Evolutionary conservation across 2,888 invertebrate species (phyloP), one percentile per base, ranked within the genome.

Genomic region (Epirrhoe alternata): DNA sequence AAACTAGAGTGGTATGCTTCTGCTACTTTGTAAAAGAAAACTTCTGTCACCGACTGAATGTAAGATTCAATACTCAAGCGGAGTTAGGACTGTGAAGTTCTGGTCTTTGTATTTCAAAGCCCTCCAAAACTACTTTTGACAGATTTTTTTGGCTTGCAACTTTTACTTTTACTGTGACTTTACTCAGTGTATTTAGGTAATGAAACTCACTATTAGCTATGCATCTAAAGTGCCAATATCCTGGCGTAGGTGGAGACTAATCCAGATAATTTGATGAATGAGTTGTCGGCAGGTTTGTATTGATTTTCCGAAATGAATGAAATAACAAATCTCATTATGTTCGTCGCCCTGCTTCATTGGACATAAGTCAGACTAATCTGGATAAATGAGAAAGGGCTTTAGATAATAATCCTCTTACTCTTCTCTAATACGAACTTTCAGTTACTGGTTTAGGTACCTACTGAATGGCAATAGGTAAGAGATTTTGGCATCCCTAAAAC

Each of bases 221-320:
- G 24, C 3, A 24, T 24, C 14, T 45, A 0, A 45, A 45, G 45
- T 45, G 45, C 45, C 45, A 16, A 47, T 16, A 7, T 47, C 47
- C 16, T 14, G 12, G 14, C 47, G 51, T 51, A 24, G 24, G 8
- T 42, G 38, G n/a, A 17, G 16, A 30, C 17, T 31, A 49, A 50
- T 50, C 16, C 14, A 64, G 31, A 30, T 47, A n/a, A 35, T 57
- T 58, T 58, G 49, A 58, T 64, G 38, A 54, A 64, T 53, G 49
- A 47, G 53, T 49, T 47, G 45, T 57, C 52, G 47, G 12, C 42
- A 58, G 53, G 59, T 55, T 38, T 33, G 64, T 60, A 64, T 60
- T 55, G 59, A 55, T 55, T 64, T 64, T 60, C 16, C 14, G 33
- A 10, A 42, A 47, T 51, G 24, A 56, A 57, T 55, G 50, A 51